Base-by-base conservation (phyloP, 2,888 invertebrate species). In the Trilocha varians region DNA sequence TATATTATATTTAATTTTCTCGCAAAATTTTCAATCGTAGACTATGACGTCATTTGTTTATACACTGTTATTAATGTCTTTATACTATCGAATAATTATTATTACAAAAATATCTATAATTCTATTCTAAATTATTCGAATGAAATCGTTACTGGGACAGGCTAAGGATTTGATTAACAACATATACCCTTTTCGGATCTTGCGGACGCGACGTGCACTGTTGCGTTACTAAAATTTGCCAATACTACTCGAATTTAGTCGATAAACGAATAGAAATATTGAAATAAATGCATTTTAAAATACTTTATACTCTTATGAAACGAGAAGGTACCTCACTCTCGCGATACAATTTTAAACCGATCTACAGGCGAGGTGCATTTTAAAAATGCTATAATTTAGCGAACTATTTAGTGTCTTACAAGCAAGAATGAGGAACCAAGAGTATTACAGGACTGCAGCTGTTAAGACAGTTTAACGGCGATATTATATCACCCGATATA, bases 51-150 rank as follows among this genome's bases (percentile, higher is more conserved):
- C 63, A 60, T 65, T 68, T 65, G 52, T 53, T 55, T 2, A 11
- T 57, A 58, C 66, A 52, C 50, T 50, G 56, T 49, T 53, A 65
- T 59, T 62, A 69, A 61, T 53, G 62, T 64, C 53, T 69, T 74
- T 65, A 72, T 64, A 71, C 72, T 80, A 78, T 72, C 66, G 73
- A 78, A 74, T 75, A 73, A 70, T 75, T 72, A 78, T 76, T 79
- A 79, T 83, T 84, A 84, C 66, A 84, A 85, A 85, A 83, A 84
- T 84, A 84, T 82, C 76, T 83, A 78, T 83, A 63, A 68, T 62
- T 72, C 80, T 83, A 83, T 76, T 67, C 79, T 84, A 80, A 78
- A 75, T 76, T 73, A 78, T 72, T 70, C 59, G 65, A 77, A 73
- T 69, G 56, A 72, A 75, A 74, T 64, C 65, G 71, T 78, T 80